phyloP scores from a whole-genome alignment of 2,113 vertebrate genomes.

The Eleginops maclovinus region DNA sequence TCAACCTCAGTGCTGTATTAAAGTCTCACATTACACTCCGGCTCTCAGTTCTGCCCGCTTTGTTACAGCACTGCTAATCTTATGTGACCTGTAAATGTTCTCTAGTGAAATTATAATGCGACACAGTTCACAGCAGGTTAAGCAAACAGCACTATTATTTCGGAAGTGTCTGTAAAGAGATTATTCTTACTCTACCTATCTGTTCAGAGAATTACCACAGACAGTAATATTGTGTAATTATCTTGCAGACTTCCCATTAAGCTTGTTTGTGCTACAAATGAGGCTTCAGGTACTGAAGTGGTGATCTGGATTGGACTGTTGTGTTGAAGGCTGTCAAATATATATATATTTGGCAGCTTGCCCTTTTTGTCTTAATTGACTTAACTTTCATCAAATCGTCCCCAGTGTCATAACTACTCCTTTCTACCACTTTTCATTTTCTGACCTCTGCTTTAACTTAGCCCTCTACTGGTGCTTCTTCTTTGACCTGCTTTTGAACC shows the following conservation, averaged over 20 bases:
- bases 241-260: neutral
- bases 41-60: too few relatives aligned
- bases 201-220: neutral
- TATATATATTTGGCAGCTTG: too few relatives aligned
- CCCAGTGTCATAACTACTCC: neutral
- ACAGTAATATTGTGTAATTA: conserved; percentile 4
- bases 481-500: neutral
- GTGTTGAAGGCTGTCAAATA: too few relatives aligned
- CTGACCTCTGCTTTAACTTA: neutral
- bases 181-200: neutral
- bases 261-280: conserved; percentile 4
- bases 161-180: neutral
- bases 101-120: neutral
- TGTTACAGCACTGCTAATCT: neutral
- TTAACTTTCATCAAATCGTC: neutral
- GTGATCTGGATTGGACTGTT: neutral
- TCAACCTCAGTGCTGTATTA: neutral
- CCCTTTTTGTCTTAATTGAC: neutral
- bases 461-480: neutral
- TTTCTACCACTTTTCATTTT: neutral
- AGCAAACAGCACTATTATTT: neutral
- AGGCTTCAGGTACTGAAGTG: neutral
- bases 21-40: neutral
- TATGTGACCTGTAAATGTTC: neutral
- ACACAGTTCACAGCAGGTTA: conserved; percentile 8